phyloP scores from a whole-genome alignment of 2,113 vertebrate species.

The Xiphias gladius region DNA sequence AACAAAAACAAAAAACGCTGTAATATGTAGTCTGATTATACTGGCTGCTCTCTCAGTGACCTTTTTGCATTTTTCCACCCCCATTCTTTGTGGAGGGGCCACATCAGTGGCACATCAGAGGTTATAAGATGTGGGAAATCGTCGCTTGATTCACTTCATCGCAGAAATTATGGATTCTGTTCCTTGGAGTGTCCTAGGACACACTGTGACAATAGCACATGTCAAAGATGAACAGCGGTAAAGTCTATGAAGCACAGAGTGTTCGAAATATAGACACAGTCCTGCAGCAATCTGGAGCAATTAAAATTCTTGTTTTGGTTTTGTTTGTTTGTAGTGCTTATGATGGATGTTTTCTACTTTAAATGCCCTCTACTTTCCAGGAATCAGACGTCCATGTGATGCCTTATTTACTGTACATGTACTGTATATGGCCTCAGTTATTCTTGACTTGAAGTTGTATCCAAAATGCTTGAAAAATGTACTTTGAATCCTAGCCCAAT shows the following conservation, averaged over 20 bases:
- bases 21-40: constrained; percentile 48
- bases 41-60: constrained; percentile 50
- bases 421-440: not conserved
- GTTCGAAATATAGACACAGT: not conserved
- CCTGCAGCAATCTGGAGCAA: not conserved
- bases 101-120: constrained; percentile 51
- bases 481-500: not conserved
- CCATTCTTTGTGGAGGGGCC: constrained; percentile 19
- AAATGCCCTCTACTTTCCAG: not conserved
- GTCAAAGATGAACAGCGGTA: not conserved
- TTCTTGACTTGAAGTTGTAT: not conserved
- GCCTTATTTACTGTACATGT: not conserved
- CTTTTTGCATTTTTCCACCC: constrained; percentile 47
- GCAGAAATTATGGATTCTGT: constrained; percentile 33
- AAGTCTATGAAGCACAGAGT: not conserved
- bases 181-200: constrained; percentile 22
- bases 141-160: constrained; percentile 44
- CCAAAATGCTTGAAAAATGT: not conserved
- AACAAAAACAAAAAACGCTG: not conserved
- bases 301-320: not conserved
- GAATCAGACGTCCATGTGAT: not conserved
- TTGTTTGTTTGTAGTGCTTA: not conserved
- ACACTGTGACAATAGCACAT: constrained; percentile 13
- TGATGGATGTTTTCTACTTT: not conserved
- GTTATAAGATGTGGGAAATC: constrained; percentile 48